phyloP scores from a whole-genome alignment of 2,113 vertebrate genomes.

The Aptenodytes forsteri region DNA sequence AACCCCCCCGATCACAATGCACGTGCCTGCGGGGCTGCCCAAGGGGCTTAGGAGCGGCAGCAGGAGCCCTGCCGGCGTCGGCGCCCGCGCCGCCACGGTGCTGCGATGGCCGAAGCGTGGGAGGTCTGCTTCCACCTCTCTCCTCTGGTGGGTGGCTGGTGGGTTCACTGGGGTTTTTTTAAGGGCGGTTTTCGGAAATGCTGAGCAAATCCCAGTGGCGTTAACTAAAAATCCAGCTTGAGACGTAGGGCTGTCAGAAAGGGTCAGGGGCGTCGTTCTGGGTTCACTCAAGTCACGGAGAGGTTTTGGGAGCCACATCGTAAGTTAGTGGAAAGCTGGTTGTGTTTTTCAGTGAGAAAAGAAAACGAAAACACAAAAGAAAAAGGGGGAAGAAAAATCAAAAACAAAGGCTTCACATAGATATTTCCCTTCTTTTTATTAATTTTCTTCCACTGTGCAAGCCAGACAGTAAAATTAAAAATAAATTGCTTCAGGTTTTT shows the following conservation, averaged over 20 bases:
- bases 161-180: neutral
- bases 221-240: neutral
- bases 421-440: neutral
- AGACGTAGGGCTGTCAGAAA: rapidly evolving
- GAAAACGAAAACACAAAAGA: neutral
- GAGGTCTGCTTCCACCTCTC: neutral
- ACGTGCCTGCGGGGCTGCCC: neutral
- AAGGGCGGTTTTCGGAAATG: neutral
- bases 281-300: rapidly evolving
- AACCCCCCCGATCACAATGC: rapidly evolving
- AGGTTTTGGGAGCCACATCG: rapidly evolving
- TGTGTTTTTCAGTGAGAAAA: rapidly evolving
- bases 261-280: rapidly evolving
- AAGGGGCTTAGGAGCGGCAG: neutral
- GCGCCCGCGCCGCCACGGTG: neutral
- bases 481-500: neutral
- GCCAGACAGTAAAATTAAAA: neutral
- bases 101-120: neutral
- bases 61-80: neutral
- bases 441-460: neutral
- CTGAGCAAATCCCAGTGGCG: rapidly evolving
- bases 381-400: rapidly evolving
- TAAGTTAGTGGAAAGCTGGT: neutral
- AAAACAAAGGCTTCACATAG: neutral
- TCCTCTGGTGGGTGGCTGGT: neutral